Evolutionary conservation across 1,140 invertebrate species (phyloP).

Genomic region (Zaprionus ghesquierei): DNA sequence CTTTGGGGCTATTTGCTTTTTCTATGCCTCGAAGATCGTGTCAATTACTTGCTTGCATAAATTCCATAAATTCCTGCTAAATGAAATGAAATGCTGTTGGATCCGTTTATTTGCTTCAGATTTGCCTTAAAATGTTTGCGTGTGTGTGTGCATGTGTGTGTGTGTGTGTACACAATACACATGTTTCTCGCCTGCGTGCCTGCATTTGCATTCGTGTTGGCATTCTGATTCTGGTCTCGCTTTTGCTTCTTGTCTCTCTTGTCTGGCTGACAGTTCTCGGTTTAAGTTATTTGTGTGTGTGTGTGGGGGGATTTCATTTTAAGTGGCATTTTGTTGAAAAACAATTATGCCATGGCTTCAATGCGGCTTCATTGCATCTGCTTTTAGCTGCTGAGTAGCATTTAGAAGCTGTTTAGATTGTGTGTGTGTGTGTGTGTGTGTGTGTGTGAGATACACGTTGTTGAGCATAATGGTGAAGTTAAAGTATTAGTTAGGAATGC

Average conservation of each 20-base stretch:
- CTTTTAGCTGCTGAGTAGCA: not conserved
- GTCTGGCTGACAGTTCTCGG: slow-evolving; percentile 3
- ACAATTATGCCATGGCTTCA: not conserved
- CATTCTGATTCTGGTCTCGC: not conserved
- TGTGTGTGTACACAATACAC: not conserved
- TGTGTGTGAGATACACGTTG: too few species aligned
- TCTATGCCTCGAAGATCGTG: slow-evolving; percentile 17
- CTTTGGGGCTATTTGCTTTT: slow-evolving; percentile 27
- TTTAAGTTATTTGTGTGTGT: slow-evolving; percentile 8
- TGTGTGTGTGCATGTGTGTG: too few species aligned
- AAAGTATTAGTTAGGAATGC: too few species aligned
- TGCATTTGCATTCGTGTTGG: slow-evolving; percentile 1
- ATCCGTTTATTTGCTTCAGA: slow-evolving; percentile 20
- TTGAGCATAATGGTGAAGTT: too few species aligned
- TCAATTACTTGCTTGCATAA: slow-evolving; percentile 52
- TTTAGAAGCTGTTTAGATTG: too few species aligned
- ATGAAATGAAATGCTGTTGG: slow-evolving; percentile 35
- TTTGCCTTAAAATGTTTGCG: too few species aligned
- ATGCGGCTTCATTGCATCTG: not conserved
- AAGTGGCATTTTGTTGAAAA: slow-evolving; percentile 16
- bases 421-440: too few species aligned
- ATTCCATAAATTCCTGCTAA: slow-evolving; percentile 42
- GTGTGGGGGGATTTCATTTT: slow-evolving; percentile 15
- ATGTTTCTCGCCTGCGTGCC: not conserved
- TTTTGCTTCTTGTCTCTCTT: not conserved